Base-by-base conservation (phyloP, 2,888 invertebrate species). In the Zygothrica quintamaculata region DNA sequence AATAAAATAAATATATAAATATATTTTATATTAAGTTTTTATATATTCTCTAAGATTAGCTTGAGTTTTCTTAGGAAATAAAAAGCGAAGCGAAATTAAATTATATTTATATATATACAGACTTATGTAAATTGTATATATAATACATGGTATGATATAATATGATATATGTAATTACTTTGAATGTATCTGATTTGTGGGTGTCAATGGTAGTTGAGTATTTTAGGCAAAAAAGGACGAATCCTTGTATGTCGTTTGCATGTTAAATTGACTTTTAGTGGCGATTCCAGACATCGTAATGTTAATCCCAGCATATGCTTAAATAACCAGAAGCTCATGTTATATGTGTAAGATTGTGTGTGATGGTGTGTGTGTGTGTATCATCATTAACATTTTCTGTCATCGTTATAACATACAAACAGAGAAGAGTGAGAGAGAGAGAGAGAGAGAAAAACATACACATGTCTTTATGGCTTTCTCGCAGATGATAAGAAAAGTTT, bases 401-500 rank as follows among this genome's bases (percentile, higher is more conserved):
- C 78, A 73, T 77, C 70, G 62, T 58, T 60, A 65, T 71, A 68
- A 52, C 67, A 56, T 47, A 33, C 22, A 55, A 51, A 56, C 56
- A 47, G 43, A 46, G n/a, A n/a, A n/a, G n/a, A n/a, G n/a, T n/a
- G n/a, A n/a, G n/a, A n/a, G n/a, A n/a, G n/a, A n/a, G n/a, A n/a
- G n/a, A n/a, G 58, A 43, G 39, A 50, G 52, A 58, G 31, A 50
- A 22, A 26, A 15, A 39, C 31, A 22, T 25, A 48, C 16, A 33
- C 11, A 8, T 53, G 80, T 77, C 81, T 74, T 82, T 86, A 82
- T 86, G 81, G 72, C 62, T 70, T 84, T 84, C 71, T 66, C 67
- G 70, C 68, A 70, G 69, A 80, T 86, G 84, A 84, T 84, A 84
- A 84, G 87, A 65, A 84, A 86, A 86, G 42, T 74, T 86, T 79